Base-by-base conservation (phyloP, 2,888 invertebrate species). In the Torymus auratus region DNA sequence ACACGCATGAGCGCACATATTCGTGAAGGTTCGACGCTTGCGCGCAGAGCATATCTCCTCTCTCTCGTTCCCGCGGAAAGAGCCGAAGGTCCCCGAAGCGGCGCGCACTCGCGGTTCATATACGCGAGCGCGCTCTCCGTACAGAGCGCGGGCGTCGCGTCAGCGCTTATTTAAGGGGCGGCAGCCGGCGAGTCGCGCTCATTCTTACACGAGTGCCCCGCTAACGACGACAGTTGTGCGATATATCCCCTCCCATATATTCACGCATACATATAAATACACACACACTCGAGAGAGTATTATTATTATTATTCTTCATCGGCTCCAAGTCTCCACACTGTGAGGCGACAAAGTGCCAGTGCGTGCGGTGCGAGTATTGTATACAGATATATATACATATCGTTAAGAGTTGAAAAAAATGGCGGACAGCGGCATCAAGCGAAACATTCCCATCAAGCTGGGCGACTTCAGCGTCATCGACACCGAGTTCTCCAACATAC, bases 401-500 rank as follows among this genome's bases (percentile, higher is more conserved):
- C 7, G 28, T 28, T 14, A 50, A n/a, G 14, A 5, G 4, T 65
- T 14, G 17, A 62, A 52, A 84, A 92, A 91, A 93, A 96, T 96
- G 96, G 95, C 96, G 91, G 96, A 96, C 93, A 93, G 95, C 93
- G 94, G 94, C 91, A 95, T 95, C 91, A 96, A 95, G 92, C 95
- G 96, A 90, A 95, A 96, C 93, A 97, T 97, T 93, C 98, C 98
- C 89, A 97, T 98, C 92, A 96, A 96, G 92, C 93, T 97, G 92
- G 96, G 97, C 87, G 97, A 98, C 92, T 97, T 97, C 93, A 97
- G 96, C 93, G 96, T 98, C 91, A 96, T 98, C 92, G 98, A 98
- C 92, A 96, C 96, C 86, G 98, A 98, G 92, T 98, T 98, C 93
- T 96, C 96, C 90, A 97, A 96, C 92, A 98, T 99, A 91, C 94